Base-by-base conservation (phyloP, 2,888 invertebrate species). In the Melanargia galathea region DNA sequence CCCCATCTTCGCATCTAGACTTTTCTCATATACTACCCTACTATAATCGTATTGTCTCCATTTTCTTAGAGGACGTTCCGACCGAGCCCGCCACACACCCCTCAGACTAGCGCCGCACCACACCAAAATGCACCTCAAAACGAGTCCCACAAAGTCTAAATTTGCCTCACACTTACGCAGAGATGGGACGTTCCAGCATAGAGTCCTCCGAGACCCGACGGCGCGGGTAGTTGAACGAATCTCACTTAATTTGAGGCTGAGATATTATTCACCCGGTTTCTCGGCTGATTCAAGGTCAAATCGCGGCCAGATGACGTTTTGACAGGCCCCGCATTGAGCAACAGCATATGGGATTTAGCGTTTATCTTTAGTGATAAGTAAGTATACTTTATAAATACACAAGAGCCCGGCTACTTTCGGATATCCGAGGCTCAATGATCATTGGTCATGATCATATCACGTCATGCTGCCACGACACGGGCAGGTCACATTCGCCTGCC, bases 41-140 rank as follows among this genome's bases (percentile, higher is more conserved):
- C 80, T 82, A 83, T 86, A 84, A 87, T 87, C 84, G 83, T 84
- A 84, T 86, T 84, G 85, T 88, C 88, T 87, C 84, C 83, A 83
- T 86, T 87, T 87, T 87, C 83, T 84, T 83, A 88, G 84, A 87
- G 86, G 86, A 87, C 87, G 84, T 77, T 76, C 72, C 72, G 79
- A 80, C 75, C 86, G 81, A 83, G 84, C 83, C 84, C 86, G 78
- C 83, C 70, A 83, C 87, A 86, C 85, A 83, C 83, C 86, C 85
- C 77, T 78, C 68, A 68, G 70, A 66, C 72, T 56, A 48, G 43
- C 18, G 2, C 1, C 22, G 0, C 0, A 7, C 0, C 7, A 26
- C 10, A 4, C 26, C 13, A 74, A 76, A 75, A 64, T 0, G 49
- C 18, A 71, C 69, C 70, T 54, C 77, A 69, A 18, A 0, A 0